Evolutionary conservation across 2,113 vertebrate genomes (phyloP).

Genomic region (Corydoras maculifer): DNA sequence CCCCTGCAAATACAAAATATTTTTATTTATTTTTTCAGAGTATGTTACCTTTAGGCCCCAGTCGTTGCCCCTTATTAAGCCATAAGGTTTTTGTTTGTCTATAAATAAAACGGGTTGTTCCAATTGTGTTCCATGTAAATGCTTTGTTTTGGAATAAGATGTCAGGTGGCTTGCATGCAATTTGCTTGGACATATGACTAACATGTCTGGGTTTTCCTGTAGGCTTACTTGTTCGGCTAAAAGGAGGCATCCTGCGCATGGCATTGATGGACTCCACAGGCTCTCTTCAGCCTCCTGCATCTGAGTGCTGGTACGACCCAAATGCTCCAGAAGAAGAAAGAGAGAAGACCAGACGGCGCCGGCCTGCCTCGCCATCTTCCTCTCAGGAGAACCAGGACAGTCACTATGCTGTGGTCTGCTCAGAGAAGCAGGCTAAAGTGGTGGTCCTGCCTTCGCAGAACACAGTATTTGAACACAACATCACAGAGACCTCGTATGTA

Average conservation of each 20-base stretch:
- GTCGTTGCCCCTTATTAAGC: no score
- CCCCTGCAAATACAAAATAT: no score
- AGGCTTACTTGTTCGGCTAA: slow-evolving; percentile 84
- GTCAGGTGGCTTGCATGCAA: not conserved
- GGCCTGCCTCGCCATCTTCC: slow-evolving; percentile 81
- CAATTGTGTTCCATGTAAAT: no score
- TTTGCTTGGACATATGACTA: not conserved
- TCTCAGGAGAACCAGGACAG: slow-evolving; percentile 87
- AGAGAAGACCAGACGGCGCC: slow-evolving; percentile 71
- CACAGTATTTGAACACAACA: slow-evolving; percentile 87
- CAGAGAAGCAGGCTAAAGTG: slow-evolving; percentile 96
- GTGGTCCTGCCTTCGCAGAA: slow-evolving; percentile 88
- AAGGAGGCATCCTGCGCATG: slow-evolving; percentile 88
- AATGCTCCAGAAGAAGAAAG: slow-evolving; percentile 85
- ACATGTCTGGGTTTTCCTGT: slow-evolving; percentile 39
- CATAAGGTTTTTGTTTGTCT: no score
- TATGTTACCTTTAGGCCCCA: no score
- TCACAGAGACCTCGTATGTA: slow-evolving; percentile 93
- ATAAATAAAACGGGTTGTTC: no score
- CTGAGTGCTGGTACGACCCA: slow-evolving; percentile 85
- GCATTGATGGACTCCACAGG: slow-evolving; percentile 83
- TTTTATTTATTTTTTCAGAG: no score
- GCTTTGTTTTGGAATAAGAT: no score
- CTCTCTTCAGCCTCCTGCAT: slow-evolving; percentile 75
- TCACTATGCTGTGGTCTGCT: slow-evolving; percentile 90